Evolutionary conservation across 64 coral and sea anemone species (phyloP).

Genomic region (Pocillopora damicornis): DNA sequence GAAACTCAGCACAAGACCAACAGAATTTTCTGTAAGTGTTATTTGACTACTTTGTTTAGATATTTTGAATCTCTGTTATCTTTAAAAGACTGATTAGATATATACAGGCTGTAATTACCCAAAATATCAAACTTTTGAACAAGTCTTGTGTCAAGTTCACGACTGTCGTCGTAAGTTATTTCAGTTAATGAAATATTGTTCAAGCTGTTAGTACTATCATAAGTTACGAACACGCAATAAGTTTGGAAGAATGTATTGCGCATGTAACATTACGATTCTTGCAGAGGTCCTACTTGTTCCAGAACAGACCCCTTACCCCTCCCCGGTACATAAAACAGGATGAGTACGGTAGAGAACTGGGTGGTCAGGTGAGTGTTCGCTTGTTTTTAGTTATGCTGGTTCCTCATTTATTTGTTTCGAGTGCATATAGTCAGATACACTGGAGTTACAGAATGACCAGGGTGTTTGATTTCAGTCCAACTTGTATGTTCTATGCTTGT

Average conservation of each 20-base stretch:
- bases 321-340: constrained; percentile 67
- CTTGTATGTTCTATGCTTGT: neutral
- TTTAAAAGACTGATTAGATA: too few species aligned
- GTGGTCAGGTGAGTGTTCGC: constrained; percentile 46
- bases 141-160: neutral
- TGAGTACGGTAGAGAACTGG: constrained; percentile 61
- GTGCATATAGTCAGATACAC: too few species aligned
- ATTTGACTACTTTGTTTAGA: neutral
- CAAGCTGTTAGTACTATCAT: neutral
- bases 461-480: neutral
- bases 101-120: too few species aligned
- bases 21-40: constrained; percentile 86
- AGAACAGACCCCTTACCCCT: constrained; percentile 81
- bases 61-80: too few species aligned
- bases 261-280: neutral
- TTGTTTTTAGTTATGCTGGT: neutral
- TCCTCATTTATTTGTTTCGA: neutral
- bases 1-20: constrained; percentile 71
- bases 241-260: too few species aligned
- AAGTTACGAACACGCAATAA: neutral
- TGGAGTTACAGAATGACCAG: too few species aligned
- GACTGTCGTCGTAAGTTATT: too few species aligned
- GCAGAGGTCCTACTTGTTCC: constrained; percentile 89
- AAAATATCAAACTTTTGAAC: too few species aligned
- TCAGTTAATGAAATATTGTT: too few species aligned